Evolutionary conservation across 2,888 invertebrate species (phyloP).

Genomic region (Epistrophe eligans): DNA sequence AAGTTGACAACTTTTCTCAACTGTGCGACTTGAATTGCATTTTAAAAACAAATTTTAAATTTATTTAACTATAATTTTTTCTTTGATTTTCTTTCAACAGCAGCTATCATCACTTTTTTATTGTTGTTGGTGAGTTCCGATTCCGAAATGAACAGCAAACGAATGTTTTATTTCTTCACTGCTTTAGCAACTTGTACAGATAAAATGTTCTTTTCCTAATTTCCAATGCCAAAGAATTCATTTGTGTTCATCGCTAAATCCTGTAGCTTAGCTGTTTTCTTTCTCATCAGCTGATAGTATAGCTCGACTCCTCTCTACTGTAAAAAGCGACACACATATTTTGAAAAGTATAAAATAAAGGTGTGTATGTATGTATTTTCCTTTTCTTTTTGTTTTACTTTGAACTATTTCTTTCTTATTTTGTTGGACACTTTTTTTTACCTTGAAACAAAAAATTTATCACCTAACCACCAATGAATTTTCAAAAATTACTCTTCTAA

Average conservation of each 20-base stretch:
- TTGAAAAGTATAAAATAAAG: conserved; percentile 28
- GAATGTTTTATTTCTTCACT: conserved; percentile 67
- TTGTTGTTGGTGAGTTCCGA: conserved; percentile 26
- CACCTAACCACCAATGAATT: conserved; percentile 3
- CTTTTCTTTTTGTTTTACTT: conserved; percentile 44
- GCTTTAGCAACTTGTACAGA: conserved; percentile 68
- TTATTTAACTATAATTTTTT: conserved; percentile 3
- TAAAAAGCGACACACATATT: conserved; percentile 59
- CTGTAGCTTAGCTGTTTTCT: conserved; percentile 16
- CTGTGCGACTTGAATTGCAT: conserved; percentile 44
- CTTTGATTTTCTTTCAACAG: conserved; percentile 9
- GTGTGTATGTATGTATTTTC: background rate
- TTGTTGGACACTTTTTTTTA: conserved; percentile 3
- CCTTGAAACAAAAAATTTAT: conserved; percentile 19
- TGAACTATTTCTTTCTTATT: conserved; percentile 1
- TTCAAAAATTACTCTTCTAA: conserved; percentile 1
- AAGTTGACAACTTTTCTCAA: conserved; percentile 38
- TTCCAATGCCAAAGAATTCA: conserved; percentile 47
- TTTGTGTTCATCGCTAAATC: conserved; percentile 26
- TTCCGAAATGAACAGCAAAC: background rate
- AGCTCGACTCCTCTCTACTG: conserved; percentile 23
- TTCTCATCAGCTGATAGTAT: conserved; percentile 5
- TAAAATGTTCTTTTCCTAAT: conserved; percentile 51
- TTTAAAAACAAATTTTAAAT: conserved; percentile 40
- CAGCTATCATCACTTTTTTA: conserved; percentile 18